Conservation (phyloP, 2,113 vertebrate genomes). For the Sinosuthora webbiana region DNA sequence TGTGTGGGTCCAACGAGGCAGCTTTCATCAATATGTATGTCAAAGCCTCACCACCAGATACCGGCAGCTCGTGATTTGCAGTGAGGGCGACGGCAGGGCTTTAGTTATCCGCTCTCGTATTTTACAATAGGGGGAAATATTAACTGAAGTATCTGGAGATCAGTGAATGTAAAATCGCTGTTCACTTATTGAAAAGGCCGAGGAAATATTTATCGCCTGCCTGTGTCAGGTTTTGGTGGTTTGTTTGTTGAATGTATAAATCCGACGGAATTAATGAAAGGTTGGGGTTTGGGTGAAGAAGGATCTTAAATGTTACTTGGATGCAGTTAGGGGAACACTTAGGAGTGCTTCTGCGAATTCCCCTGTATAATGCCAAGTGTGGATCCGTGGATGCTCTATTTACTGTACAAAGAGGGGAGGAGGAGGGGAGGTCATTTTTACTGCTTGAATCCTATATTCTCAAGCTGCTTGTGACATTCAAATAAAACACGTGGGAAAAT, state of each 20-base stretch:
- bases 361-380: not conserved
- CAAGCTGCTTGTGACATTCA: constrained; percentile 8
- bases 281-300: not conserved
- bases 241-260: constrained; percentile 44
- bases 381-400: not conserved
- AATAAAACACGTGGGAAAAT: constrained; percentile 39
- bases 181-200: constrained; percentile 56
- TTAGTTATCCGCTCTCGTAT: constrained; percentile 42
- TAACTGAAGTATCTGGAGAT: constrained; percentile 57
- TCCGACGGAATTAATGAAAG: constrained; percentile 45
- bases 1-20: constrained; percentile 49
- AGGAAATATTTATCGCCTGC: constrained; percentile 38
- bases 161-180: constrained; percentile 42
- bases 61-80: constrained; percentile 54
- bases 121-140: constrained; percentile 62
- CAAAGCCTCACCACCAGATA: constrained; percentile 51
- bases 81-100: constrained; percentile 25
- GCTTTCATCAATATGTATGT: constrained; percentile 67
- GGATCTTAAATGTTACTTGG: not conserved
- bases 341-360: not conserved
- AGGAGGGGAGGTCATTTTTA: constrained; percentile 4
- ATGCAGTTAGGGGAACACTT: constrained; percentile 22
- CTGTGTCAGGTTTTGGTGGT: constrained; percentile 26
- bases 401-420: constrained; percentile 21
- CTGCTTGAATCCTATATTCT: not conserved